Conservation (phyloP, 2,797 vertebrate genomes). For the Falco peregrinus region DNA sequence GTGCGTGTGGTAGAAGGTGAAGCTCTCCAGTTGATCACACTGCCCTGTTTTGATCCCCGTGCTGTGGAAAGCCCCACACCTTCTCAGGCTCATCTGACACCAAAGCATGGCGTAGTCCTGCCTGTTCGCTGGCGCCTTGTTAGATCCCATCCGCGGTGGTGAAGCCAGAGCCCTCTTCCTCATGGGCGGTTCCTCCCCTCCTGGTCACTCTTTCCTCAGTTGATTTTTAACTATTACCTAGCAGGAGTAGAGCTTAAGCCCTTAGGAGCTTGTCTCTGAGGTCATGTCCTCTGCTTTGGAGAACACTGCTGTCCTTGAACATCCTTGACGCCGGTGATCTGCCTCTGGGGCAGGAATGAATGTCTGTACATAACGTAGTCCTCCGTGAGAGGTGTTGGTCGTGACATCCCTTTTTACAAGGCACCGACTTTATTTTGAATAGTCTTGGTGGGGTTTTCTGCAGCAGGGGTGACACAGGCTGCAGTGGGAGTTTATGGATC, state of each 20-base stretch:
- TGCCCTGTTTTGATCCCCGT: not conserved
- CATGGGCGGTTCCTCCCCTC: not conserved
- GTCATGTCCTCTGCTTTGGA: not conserved
- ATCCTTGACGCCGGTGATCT: not conserved
- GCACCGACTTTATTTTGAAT: not conserved
- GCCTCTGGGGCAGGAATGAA: not conserved
- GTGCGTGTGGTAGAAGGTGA: not conserved
- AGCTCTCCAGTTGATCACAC: not conserved
- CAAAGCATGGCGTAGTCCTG: not conserved
- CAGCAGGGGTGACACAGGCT: not conserved
- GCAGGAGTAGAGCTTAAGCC: not conserved
- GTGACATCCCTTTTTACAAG: not conserved
- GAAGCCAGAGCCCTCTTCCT: not conserved
- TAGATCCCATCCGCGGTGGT: not conserved
- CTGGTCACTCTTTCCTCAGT: not conserved
- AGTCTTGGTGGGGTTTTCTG: not conserved
- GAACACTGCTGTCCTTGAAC: not conserved
- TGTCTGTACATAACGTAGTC: not conserved
- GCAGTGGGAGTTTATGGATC: not conserved
- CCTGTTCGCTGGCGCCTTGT: not conserved
- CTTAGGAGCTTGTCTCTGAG: not conserved
- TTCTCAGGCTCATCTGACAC: slow-evolving; percentile 22
- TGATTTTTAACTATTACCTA: not conserved
- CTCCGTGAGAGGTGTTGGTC: not conserved
- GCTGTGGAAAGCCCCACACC: not conserved